phyloP scores from a whole-genome alignment of 2,888 invertebrate genomes.

The Brachyptera putata region DNA sequence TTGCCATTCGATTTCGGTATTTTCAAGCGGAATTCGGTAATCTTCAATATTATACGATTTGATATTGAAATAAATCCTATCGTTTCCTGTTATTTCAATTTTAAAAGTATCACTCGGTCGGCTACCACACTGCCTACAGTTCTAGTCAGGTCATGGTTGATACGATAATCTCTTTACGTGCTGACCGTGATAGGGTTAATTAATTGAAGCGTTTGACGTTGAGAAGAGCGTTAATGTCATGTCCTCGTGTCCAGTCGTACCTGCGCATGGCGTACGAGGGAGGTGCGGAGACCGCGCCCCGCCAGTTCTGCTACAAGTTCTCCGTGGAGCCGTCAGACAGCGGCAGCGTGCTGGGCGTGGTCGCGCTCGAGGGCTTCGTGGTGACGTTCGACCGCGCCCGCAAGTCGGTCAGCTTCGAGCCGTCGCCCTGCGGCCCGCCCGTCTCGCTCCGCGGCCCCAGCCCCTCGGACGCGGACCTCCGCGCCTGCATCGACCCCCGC shows the following conservation, averaged over 20 bases:
- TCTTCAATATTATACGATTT: no score
- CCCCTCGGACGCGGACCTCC: conserved; percentile 39
- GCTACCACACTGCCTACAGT: no score
- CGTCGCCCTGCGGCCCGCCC: conserved; percentile 47
- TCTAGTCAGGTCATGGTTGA: no score
- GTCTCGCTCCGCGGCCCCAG: conserved; percentile 47
- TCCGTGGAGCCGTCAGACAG: conserved; percentile 47
- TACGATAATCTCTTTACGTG: no score
- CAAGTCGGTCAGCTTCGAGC: conserved; percentile 49
- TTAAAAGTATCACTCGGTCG: no score
- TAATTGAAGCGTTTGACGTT: no score
- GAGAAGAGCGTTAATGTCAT: no score
- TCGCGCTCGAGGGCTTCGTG: conserved; percentile 52
- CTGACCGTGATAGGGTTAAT: no score
- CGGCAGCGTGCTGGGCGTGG: conserved; percentile 50
- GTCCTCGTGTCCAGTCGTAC: conserved; percentile 52
- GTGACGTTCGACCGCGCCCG: conserved; percentile 50
- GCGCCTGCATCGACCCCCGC: conserved; percentile 10
- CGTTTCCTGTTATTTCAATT: no score
- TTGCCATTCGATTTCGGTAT: no score
- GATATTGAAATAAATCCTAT: no score
- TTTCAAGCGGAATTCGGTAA: no score
- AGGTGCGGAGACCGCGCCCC: conserved; percentile 39
- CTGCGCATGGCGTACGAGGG: conserved; percentile 46
- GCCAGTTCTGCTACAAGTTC: conserved; percentile 52